Base-by-base conservation (phyloP, 2,113 vertebrate genomes). In the Paracanthobrama guichenoti region DNA sequence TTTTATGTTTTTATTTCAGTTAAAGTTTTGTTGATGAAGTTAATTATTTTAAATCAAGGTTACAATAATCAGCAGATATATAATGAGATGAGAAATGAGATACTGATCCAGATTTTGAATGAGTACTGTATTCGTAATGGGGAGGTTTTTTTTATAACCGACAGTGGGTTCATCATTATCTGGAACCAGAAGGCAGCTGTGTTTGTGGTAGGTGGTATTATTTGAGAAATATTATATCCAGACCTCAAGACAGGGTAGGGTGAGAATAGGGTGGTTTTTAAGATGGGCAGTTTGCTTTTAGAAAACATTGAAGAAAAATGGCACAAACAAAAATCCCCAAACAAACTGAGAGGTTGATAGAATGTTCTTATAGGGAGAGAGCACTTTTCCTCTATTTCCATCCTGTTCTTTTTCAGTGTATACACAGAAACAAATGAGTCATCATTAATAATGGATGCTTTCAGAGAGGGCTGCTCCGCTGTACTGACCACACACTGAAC, bases 221-320 rank as follows among this genome's bases (percentile, higher is more conserved):
- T 42, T 35, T 75, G 4, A 75, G 48, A 75, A 8, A 31, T 8
- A 53, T 28, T 4, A 53, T 50, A 31, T 74, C 22, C 6, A 44
- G 69, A 48, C 46, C 46, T 48, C 48, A 50, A 16, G 48, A 50
- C 48, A 14, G 13, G 13, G 5, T 50, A 50, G 18, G 66, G 8
- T 79, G 76, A 8, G 6, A 11, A 22, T 72, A 72, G 12, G 39
- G 22, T 44, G 11, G 12, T 46, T 72, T 72, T 72, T 42, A 72
- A 46, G 4, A 46, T 48, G 48, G 35, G 14, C 42, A 66, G 16
- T 89, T 89, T 31, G 31, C 84, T 85, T 87, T 83, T 78, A 81
- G 76, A 81, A 60, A 60, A 48, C 22, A 76, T 50, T 31, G 24
- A 18, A 35, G 9, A 76, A 53, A 35, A 69, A 46, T 26, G 31